Evolutionary conservation across 2,797 vertebrate genomes (phyloP), one percentile per base, ranked within the genome.

Genomic region (Eleutherodactylus coqui): DNA sequence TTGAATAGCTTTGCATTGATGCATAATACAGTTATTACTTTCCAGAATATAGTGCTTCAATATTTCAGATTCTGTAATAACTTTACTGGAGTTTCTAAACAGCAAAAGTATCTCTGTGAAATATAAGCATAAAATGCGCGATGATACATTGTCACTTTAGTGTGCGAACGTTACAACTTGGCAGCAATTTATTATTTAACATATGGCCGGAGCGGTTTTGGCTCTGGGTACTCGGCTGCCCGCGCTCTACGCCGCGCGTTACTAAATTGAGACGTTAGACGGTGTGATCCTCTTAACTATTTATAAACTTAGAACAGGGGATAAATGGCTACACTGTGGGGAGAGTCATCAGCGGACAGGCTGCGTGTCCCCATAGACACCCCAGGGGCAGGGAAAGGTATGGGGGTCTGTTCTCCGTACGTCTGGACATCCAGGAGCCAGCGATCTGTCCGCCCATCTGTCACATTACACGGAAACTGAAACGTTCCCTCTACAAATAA

Each of bases 11-110:
- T 84, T 53, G 77, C 86, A 84, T 75, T 87, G 86, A 87, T 87
- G 82, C 81, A 87, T 84, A 84, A 80, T 87, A 80, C 86, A 87
- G 82, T 84, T 84, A 84, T 84, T 87, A 87, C 86, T 76, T 75
- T 58, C 45, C 73, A 83, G 77, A 84, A 87, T 87, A 81, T 80
- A 80, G 67, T 87, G 77, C 77, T 75, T 73, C 86, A 43, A 84
- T 87, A 84, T 87, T 81, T 87, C 86, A 87, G 82, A 27, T 51
- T 75, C 69, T 79, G 49, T 73, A 87, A 87, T 87, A 87, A 87
- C 82, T 87, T 80, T 67, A 67, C 67, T 4, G 53, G 70, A 79
- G 86, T 84, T 87, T 79, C 64, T 58, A 84, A 87, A 84, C 67
- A 79, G 77, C 24, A 69, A 58, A 84, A 80, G 82, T 75, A 79